These are phyloP conservation scores for Yponomeuta plumbellus DNA, from an alignment of 2,888 invertebrate species.

Conservation along the genomic window DNA sequence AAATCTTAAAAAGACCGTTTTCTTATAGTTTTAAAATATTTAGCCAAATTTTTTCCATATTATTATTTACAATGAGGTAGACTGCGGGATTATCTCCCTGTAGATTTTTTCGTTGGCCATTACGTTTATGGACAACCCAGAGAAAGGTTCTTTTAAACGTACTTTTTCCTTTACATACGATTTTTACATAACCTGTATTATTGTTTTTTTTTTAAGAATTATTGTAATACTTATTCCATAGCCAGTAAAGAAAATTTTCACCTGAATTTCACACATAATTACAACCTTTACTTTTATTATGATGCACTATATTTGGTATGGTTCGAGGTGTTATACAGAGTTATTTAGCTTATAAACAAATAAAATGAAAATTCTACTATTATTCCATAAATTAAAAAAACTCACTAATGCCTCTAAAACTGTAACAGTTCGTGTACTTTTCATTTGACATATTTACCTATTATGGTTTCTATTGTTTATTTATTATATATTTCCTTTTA, in stretches of 20 bases:
- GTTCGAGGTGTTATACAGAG: slow-evolving; percentile 71
- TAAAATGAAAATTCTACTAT: slow-evolving; percentile 21
- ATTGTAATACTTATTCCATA: not conserved
- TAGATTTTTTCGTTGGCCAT: slow-evolving; percentile 49
- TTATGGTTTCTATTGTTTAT: slow-evolving; percentile 6
- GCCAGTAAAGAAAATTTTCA: not conserved
- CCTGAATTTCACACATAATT: not conserved
- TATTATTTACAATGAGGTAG: slow-evolving; percentile 73
- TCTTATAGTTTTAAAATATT: slow-evolving; percentile 42
- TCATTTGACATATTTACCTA: not conserved
- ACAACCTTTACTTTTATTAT: slow-evolving; percentile 2
- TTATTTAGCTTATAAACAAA: slow-evolving; percentile 43
- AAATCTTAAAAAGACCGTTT: slow-evolving; percentile 41
- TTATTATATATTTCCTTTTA: slow-evolving; percentile 4
- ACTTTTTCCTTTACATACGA: not conserved
- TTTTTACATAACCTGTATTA: not conserved
- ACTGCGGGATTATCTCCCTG: slow-evolving; percentile 43
- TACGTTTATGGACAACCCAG: slow-evolving; percentile 31
- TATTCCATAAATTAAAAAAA: slow-evolving; percentile 8
- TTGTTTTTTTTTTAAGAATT: not conserved
- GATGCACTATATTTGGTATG: slow-evolving; percentile 51
- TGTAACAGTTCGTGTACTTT: slow-evolving; percentile 9
- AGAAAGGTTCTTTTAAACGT: slow-evolving; percentile 33
- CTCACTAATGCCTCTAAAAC: slow-evolving; percentile 11
- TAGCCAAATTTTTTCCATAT: slow-evolving; percentile 55